phyloP scores from a whole-genome alignment of 2,888 invertebrate species.

The Macropis europaea region DNA sequence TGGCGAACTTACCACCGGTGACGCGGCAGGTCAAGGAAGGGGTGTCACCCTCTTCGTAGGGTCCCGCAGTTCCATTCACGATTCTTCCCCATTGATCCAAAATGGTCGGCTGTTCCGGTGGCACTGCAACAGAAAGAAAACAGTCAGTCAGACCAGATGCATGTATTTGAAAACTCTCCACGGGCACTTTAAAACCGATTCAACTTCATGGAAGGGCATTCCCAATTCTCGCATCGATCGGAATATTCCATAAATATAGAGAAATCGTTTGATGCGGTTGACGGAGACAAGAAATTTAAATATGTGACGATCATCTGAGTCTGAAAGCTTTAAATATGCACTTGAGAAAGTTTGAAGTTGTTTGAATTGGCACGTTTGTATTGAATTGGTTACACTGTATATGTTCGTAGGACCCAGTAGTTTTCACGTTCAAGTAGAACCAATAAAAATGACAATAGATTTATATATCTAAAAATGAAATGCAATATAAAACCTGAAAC shows the following conservation, averaged over 20 bases:
- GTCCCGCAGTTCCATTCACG: conserved; percentile 90
- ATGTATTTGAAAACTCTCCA: neutral
- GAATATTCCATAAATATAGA: neutral
- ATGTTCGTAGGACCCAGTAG: too few species aligned
- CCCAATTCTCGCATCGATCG: neutral
- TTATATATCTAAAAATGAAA: too few species aligned
- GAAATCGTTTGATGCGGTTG: neutral
- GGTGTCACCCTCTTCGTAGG: conserved; percentile 92
- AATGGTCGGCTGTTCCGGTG: conserved; percentile 92
- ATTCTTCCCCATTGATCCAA: conserved; percentile 92
- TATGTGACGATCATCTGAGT: too few species aligned
- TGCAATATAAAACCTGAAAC: too few species aligned
- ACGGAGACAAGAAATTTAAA: too few species aligned
- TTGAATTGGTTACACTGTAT: too few species aligned
- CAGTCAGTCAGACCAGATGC: neutral
- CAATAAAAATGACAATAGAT: too few species aligned
- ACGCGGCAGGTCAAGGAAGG: conserved; percentile 92
- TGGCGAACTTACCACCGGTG: conserved; percentile 87
- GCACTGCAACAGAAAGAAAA: conserved; percentile 84
- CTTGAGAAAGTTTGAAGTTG: too few species aligned
- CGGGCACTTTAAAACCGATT: neutral
- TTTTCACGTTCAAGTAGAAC: too few species aligned
- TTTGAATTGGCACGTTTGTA: too few species aligned
- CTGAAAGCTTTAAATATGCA: too few species aligned
- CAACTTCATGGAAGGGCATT: neutral